Evolutionary conservation across 2,888 invertebrate species (phyloP).

Genomic region (Tenodera sinensis): DNA sequence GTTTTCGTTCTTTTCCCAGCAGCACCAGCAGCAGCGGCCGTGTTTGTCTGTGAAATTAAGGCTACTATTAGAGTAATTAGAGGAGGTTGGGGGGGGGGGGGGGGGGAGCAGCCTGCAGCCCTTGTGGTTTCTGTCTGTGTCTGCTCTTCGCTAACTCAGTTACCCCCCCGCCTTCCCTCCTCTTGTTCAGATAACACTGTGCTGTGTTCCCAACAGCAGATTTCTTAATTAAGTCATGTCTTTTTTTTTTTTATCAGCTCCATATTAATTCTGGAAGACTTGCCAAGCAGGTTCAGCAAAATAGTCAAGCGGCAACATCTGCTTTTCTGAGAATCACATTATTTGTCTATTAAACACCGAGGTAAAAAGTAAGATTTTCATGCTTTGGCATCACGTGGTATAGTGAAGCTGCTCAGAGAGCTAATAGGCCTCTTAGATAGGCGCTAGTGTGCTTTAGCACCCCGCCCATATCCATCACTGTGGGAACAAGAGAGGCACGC

Average conservation of each 20-base stretch:
- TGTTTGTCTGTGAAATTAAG: constrained; percentile 12
- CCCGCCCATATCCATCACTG: no score
- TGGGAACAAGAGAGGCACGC: neutral
- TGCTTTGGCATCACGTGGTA: no score
- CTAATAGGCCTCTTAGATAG: no score
- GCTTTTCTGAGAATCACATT: no score
- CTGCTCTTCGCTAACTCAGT: neutral
- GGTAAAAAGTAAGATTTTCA: no score
- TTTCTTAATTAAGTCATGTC: neutral
- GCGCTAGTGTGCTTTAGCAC: no score
- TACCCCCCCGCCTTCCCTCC: neutral
- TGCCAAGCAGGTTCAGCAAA: neutral
- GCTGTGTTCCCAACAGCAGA: neutral
- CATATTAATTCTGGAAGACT: neutral
- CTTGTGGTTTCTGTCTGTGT: neutral
- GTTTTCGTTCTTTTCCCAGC: neutral
- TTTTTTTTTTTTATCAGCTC: neutral
- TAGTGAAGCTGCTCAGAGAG: no score
- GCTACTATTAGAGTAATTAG: constrained; percentile 6
- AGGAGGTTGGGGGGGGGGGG: neutral
- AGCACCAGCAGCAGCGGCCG: neutral
- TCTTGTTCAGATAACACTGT: neutral
- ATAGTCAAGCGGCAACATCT: no score
- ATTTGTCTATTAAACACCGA: no score
- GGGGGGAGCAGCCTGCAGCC: neutral